These are phyloP conservation scores for Danio tinwini DNA, from an alignment of 2,797 vertebrate genomes.

Conservation along the genomic window DNA sequence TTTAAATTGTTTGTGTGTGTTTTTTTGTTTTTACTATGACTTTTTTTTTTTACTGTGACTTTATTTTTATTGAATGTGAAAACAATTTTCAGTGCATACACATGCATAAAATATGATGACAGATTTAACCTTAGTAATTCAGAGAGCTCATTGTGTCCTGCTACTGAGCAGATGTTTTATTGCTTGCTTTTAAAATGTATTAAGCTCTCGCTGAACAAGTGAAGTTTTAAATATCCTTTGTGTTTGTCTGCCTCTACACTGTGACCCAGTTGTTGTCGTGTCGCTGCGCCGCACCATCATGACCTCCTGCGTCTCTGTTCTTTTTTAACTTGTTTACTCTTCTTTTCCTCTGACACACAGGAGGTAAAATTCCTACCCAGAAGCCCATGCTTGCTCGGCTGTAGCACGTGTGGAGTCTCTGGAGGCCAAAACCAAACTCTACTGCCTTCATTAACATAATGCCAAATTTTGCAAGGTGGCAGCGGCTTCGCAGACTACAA, in stretches of 20 bases:
- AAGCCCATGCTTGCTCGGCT: constrained; percentile 73
- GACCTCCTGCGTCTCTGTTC: background rate
- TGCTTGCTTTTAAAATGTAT: background rate
- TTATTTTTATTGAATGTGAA: no score
- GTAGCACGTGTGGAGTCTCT: constrained; percentile 53
- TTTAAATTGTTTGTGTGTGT: no score
- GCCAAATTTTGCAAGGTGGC: constrained; percentile 36
- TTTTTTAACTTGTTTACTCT: constrained; percentile 31
- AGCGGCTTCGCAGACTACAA: constrained; percentile 43
- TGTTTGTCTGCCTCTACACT: background rate
- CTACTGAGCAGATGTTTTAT: background rate
- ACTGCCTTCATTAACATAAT: constrained; percentile 49
- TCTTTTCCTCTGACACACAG: constrained; percentile 59
- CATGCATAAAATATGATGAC: no score
- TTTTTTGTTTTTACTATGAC: no score
- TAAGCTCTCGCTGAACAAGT: background rate
- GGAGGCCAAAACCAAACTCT: constrained; percentile 18
- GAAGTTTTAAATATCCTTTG: background rate
- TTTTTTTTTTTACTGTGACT: no score
- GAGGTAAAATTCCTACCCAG: constrained; percentile 74
- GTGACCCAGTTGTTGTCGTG: background rate
- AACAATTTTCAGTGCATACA: no score
- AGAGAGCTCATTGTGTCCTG: background rate
- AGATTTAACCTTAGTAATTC: background rate
- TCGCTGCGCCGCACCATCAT: background rate